These are phyloP conservation scores for Sandelia bainsii DNA, from an alignment of 2,797 vertebrate genomes.

Conservation along the genomic window DNA sequence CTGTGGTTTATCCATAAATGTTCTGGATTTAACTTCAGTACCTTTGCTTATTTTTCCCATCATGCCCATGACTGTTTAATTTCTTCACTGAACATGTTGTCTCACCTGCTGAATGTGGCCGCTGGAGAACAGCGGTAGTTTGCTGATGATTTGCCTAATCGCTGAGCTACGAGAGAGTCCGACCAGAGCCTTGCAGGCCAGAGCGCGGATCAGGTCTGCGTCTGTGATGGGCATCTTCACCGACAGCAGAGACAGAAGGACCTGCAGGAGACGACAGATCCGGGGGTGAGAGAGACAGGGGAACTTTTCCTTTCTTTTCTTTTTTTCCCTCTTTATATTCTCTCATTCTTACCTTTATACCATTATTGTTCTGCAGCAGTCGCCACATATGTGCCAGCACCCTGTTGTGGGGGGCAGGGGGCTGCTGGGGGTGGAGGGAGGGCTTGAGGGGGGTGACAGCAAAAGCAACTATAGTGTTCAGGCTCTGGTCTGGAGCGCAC, in stretches of 20 bases:
- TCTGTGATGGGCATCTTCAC: conserved; percentile 96
- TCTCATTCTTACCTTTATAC: conserved; percentile 88
- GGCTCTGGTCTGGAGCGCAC: conserved; percentile 92
- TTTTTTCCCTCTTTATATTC: too few relatives aligned
- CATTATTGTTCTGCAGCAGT: conserved; percentile 96
- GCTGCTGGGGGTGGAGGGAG: conserved; percentile 84
- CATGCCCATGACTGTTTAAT: too few relatives aligned
- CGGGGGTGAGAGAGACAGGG: accelerated
- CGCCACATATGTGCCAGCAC: conserved; percentile 96
- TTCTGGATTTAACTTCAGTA: too few relatives aligned
- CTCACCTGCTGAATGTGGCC: conserved; percentile 93
- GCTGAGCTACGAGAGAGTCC: conserved; percentile 92
- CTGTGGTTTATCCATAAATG: too few relatives aligned
- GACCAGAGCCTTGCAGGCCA: conserved; percentile 94
- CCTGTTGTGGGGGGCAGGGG: conserved; percentile 86
- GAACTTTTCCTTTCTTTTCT: not conserved
- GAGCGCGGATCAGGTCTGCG: conserved; percentile 92
- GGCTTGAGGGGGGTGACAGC: conserved; percentile 82
- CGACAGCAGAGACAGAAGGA: conserved; percentile 93
- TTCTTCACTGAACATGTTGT: not conserved
- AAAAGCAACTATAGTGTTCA: conserved; percentile 90
- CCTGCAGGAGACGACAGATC: conserved; percentile 42
- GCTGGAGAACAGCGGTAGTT: conserved; percentile 95
- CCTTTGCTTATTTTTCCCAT: too few relatives aligned
- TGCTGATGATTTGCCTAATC: conserved; percentile 96